These are phyloP conservation scores for Galemys pyrenaicus DNA, from an alignment of 2,113 vertebrate species.

Conservation along the genomic window DNA sequence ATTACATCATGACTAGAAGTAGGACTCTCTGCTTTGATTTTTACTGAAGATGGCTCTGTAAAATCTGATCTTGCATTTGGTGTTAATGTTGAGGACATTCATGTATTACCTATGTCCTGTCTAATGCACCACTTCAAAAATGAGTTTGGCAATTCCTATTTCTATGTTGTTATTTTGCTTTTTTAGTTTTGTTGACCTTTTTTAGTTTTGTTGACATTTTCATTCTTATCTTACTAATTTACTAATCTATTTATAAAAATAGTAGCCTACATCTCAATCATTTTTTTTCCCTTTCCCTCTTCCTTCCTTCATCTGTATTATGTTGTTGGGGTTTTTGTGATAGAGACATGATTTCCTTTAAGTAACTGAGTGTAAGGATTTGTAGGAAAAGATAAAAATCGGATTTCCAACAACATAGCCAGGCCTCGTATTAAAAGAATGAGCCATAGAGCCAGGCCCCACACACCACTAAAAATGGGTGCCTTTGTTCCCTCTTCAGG, in stretches of 20 bases:
- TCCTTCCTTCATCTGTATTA: neutral
- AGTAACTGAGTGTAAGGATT: constrained; percentile 11
- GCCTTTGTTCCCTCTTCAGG: neutral
- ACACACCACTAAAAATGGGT: neutral
- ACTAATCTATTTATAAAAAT: constrained; percentile 38
- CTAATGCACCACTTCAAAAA: constrained; percentile 20
- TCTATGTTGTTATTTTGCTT: neutral
- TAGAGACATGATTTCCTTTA: constrained; percentile 36
- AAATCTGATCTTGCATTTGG: constrained; percentile 36
- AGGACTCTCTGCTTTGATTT: neutral
- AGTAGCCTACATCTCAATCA: neutral
- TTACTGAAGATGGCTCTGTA: neutral
- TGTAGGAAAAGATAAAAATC: neutral
- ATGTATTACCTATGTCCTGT: neutral
- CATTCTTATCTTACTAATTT: neutral
- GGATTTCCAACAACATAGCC: neutral
- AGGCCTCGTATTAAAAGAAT: neutral
- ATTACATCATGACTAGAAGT: neutral
- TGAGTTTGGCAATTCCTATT: constrained; percentile 25
- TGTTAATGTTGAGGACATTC: neutral
- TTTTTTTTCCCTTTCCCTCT: neutral
- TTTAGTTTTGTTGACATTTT: constrained; percentile 31
- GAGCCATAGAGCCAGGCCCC: neutral
- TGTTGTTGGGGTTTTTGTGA: neutral
- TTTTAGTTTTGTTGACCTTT: constrained; percentile 8